Base-by-base conservation (phyloP, 2,797 vertebrate genomes). In the Lerista edwardsae region DNA sequence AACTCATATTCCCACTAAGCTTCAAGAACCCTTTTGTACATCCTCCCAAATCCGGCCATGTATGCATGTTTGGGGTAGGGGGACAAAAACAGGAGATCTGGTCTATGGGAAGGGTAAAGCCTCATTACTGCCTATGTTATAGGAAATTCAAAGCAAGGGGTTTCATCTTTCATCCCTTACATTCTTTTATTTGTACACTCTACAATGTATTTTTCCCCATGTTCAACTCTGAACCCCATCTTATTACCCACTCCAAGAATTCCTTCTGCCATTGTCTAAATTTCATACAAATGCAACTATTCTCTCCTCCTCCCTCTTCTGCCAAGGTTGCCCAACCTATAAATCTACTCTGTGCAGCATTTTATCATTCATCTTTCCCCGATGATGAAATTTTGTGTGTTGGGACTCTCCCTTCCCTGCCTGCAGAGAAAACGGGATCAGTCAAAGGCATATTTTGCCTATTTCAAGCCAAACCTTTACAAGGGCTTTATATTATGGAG, bases 281-380 rank as follows among this genome's bases (percentile, higher is more conserved):
- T 17, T 10, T 27, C 39, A 21, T 57, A 19, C 57, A 51, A 29
- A 29, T 41, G 55, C 27, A 36, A 55, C 51, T 55, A 3, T 7
- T 47, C n/a, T 23, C 29, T 57, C 36, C 47, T 68, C 21, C 67
- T 31, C 3, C 74, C 1, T 19, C 0, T 2, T 67, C 62, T 75
- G 65, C 74, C 0, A 0, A 34, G 73, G 68, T 59, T 67, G 21
- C 17, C 2, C 83, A 82, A 83, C 57, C 74, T n/a, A 69, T 23
- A 72, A 12, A 7, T 29, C 84, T 75, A 74, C 80, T 84, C 88
- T 91, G 89, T 90, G 90, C 84, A 90, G 91, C 77, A 81, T 85
- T 76, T 51, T 29, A 62, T 1, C 14, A 39, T 23, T 19, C 23
- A 44, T 6, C 64, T 55, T 76, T 34, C 55, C 14, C 29, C 62